Base-by-base conservation (phyloP, 2,888 invertebrate species). In the Scaptomyza reducta region DNA sequence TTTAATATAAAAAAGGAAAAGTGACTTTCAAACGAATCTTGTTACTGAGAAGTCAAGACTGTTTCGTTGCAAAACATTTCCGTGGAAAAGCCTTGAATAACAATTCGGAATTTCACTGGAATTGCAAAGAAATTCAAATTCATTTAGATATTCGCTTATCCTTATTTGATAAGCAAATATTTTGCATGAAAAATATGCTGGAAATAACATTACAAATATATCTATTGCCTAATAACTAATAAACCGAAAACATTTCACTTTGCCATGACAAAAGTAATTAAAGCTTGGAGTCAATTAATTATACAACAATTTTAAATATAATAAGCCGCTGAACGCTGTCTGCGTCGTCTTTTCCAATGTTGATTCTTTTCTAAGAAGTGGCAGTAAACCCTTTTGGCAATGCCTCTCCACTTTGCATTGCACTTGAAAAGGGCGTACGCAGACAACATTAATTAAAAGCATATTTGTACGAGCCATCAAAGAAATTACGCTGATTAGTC, bases 361-460 rank as follows among this genome's bases (percentile, higher is more conserved):
- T 4, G 10, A 3, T 16, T 38, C 7, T 16, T 40, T 40, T 40
- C 40, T 3, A 10, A 40, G 16, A 40, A 40, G 16, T 16, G 16
- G 16, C n/a, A 35, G 11, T 13, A 38, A 45, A 27, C 14, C 11
- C 25, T 14, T 46, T 16, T 14, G n/a, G 16, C 46, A 31, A 16
- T 47, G 46, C 13, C 29, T 31, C 29, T 16, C 13, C 5, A 3
- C 2, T 13, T 29, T 11, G 29, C 46, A 38, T 3, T 3, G 9
- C 13, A 16, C 18, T 31, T 11, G 33, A 38, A 18, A 47, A n/a
- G 9, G 13, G 31, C 18, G 31, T 1, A 31, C n/a, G n/a, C 11
- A 33, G 18, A 10, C 13, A n/a, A 49, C 9, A 11, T 49, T 33
- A 49, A 49, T 49, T 33, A 49, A 33, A 33, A 33, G 33, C 18